Base-by-base conservation (phyloP, 2,888 invertebrate genomes). In the Sceliomorpha sp. region DNA sequence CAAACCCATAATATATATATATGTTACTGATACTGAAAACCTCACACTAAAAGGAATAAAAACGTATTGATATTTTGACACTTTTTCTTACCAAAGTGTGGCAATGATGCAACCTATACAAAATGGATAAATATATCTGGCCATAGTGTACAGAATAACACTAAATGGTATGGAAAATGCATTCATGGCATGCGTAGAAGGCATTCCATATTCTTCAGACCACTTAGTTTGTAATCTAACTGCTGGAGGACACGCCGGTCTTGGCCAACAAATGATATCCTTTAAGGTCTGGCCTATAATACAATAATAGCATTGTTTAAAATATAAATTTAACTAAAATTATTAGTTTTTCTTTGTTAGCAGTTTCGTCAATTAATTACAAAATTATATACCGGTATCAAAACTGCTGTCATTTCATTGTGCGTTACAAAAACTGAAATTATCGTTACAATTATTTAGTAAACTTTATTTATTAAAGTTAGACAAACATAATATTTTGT, bases 141-240 rank as follows among this genome's bases (percentile, higher is more conserved):
- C 91, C 88, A 93, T 91, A 1, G 96, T 96, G 80, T 94, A 95
- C 56, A 95, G 89, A 51, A 97, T 88, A 47, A 96, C 92, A 0
- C 96, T 94, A 87, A 96, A 95, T 29, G 97, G 97, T 78, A 97
- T 94, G 0, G 95, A 94, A 9, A 96, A 92, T 0, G 94, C 96
- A 29, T 96, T 95, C 95, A 97, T 96, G 4, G 97, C 96, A 88
- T 97, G 97, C 0, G 97, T 97, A 8, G 97, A 97, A 1, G 98
- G 97, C 96, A 98, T 96, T 8, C 97, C 97, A 89, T 96, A 97
- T 85, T 98, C 98, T 75, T 95, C 89, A 1, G 94, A 93, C 95
- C 97, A 98, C 89, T 96, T 95, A 37, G 92, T 91, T 85, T 97
- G 97, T 34, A 98, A 88, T 76, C 95, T 92, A 67, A 94, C 91